A percentile compares a stretch with the other conserved stretches of the same genome.
Conservation (phyloP, 2,113 vertebrate species). For the Lophura nycthemera region DNA sequence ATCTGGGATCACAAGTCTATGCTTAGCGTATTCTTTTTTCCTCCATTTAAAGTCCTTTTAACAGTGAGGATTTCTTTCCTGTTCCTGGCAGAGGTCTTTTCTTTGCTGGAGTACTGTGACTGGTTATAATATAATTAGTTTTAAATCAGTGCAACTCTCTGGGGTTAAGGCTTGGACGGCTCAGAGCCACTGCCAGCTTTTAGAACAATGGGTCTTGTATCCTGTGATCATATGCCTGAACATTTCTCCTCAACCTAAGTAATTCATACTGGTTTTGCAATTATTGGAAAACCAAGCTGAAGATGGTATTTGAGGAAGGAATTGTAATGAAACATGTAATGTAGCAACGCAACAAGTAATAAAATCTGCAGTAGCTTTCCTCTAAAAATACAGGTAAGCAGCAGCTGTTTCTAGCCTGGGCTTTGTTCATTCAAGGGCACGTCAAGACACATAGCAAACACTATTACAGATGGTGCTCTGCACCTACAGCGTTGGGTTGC, state of each 20-base stretch:
- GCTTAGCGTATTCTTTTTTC: not conserved
- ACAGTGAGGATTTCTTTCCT: not conserved
- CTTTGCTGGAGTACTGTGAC: not conserved
- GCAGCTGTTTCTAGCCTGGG: not conserved
- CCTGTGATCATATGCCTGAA: slow-evolving; percentile 16
- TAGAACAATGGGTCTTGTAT: slow-evolving; percentile 21
- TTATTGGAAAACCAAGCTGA: slow-evolving; percentile 1
- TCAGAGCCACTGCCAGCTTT: not conserved
- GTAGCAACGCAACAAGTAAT: not conserved
- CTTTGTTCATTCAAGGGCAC: not conserved
- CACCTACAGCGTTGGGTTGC: not conserved
- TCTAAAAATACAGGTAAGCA: not conserved
- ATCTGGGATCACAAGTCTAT: fast-evolving
- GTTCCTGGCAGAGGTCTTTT: not conserved
- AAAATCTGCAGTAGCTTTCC: not conserved
- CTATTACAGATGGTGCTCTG: not conserved
- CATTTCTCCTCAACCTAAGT: not conserved
- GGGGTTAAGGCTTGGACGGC: slow-evolving; percentile 17
- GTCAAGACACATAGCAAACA: not conserved
- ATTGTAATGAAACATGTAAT: not conserved
- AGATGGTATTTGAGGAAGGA: not conserved
- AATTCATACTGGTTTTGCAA: not conserved
- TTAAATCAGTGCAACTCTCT: not conserved
- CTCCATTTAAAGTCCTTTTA: not conserved
- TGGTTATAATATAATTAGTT: slow-evolving; percentile 2